Evolutionary conservation across 37 sponge, comb jelly and placozoan species (phyloP).

Genomic region (Chondrilla cf. caribensis): DNA sequence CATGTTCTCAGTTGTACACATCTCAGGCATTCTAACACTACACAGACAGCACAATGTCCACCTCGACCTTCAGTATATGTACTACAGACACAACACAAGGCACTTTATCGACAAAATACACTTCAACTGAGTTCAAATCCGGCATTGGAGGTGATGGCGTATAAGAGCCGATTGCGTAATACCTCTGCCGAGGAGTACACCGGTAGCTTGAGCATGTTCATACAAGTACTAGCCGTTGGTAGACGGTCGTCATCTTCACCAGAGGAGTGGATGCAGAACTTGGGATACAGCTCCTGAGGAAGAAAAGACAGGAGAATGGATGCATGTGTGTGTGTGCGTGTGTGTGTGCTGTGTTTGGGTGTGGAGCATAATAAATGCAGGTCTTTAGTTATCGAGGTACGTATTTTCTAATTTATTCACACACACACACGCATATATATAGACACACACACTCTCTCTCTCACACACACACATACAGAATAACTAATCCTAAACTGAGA

Average conservation of each 20-base stretch:
- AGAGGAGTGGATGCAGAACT: constrained; percentile 71
- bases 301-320: background rate
- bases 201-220: constrained; percentile 94
- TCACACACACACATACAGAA: too few relatives aligned
- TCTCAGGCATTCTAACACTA: too few relatives aligned
- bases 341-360: too few relatives aligned
- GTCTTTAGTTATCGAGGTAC: background rate
- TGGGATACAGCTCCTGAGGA: constrained; percentile 72
- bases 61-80: too few relatives aligned
- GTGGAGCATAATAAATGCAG: background rate
- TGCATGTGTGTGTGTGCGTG: background rate
- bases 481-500: too few relatives aligned
- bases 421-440: too few relatives aligned
- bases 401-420: background rate
- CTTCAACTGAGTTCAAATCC: constrained; percentile 98
- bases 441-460: too few relatives aligned
- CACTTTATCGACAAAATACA: too few relatives aligned
- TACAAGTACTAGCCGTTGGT: constrained; percentile 96
- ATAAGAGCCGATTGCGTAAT: constrained; percentile 74
- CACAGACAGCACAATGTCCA: too few relatives aligned
- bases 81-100: too few relatives aligned
- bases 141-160: constrained; percentile 90
- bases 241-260: constrained; percentile 62
- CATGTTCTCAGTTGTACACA: too few relatives aligned
- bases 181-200: constrained; percentile 48